A percentile compares a stretch with the other conserved stretches of the same genome.
These are phyloP conservation scores for Synanthedon andrenaeformis DNA, from an alignment of 2,888 invertebrate genomes.

Conservation along the genomic window DNA sequence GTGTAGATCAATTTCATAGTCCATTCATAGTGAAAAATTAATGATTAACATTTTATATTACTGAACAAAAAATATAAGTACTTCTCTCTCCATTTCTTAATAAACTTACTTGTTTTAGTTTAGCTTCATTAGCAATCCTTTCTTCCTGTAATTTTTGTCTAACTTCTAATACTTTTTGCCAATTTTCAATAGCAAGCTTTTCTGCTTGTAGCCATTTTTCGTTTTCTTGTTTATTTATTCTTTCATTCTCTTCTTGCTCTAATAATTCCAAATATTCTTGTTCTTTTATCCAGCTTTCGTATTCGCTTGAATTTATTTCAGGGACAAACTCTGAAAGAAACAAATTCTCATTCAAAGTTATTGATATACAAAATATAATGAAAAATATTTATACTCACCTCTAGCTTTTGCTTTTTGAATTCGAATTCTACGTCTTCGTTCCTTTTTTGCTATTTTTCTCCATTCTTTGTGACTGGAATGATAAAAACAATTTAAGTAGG, in stretches of 20 bases:
- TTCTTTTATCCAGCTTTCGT: constrained; percentile 63
- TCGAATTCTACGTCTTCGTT: constrained; percentile 76
- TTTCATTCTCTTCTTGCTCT: constrained; percentile 65
- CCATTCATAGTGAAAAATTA: not conserved
- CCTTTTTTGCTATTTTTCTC: constrained; percentile 79
- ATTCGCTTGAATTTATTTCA: constrained; percentile 34
- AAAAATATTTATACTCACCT: constrained; percentile 31
- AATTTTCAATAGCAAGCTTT: constrained; percentile 72
- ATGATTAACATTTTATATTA: not conserved
- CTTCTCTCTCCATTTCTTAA: not conserved
- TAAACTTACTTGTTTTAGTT: constrained; percentile 49
- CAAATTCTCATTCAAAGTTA: constrained; percentile 6
- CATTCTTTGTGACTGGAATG: constrained; percentile 74
- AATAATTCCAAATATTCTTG: constrained; percentile 65
- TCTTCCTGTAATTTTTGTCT: constrained; percentile 67
- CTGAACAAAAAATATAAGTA: not conserved
- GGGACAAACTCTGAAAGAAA: constrained; percentile 12
- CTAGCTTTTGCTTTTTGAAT: constrained; percentile 69
- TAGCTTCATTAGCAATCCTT: constrained; percentile 71
- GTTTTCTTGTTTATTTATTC: constrained; percentile 68
- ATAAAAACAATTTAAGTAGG: not conserved
- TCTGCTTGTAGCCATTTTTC: constrained; percentile 78
- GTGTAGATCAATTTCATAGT: not conserved
- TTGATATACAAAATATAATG: constrained; percentile 6
- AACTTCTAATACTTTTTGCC: constrained; percentile 71